A percentile compares a stretch with the other conserved stretches of the same genome.
Conservation (phyloP, 2,888 invertebrate genomes). For the Crepidodera aurea region DNA sequence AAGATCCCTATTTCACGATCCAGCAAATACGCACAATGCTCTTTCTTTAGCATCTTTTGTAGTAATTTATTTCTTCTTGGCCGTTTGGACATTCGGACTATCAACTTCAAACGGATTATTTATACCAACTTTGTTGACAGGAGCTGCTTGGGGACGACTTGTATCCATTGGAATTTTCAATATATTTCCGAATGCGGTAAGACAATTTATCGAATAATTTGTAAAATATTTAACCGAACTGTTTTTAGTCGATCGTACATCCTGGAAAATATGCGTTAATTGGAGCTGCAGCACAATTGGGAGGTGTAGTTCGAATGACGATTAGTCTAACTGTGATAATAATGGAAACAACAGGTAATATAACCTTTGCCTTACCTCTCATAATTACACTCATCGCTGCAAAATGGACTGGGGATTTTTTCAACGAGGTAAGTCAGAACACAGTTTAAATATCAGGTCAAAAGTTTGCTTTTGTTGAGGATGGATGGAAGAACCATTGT, state of each 20-base stretch:
- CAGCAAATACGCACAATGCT: constrained; percentile 84
- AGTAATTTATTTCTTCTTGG: constrained; percentile 85
- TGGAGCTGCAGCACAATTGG: constrained; percentile 95
- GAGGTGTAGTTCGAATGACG: constrained; percentile 98
- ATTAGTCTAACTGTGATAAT: constrained; percentile 97
- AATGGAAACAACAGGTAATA: constrained; percentile 96
- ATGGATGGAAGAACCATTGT: no score
- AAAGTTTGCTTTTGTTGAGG: no score
- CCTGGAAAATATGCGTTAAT: constrained; percentile 95
- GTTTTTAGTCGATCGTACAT: constrained; percentile 68
- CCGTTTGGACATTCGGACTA: constrained; percentile 94
- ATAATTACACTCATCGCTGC: constrained; percentile 95
- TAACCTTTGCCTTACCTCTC: constrained; percentile 94
- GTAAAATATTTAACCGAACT: background rate
- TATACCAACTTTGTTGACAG: constrained; percentile 93
- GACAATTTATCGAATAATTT: constrained; percentile 22
- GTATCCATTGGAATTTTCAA: constrained; percentile 77
- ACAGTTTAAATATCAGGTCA: no score
- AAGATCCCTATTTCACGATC: constrained; percentile 91
- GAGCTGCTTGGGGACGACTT: constrained; percentile 97
- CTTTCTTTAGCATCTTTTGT: constrained; percentile 83
- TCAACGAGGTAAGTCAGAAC: constrained; percentile 96
- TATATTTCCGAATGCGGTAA: constrained; percentile 72
- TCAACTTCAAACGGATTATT: constrained; percentile 96
- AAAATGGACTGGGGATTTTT: constrained; percentile 98